Evolutionary conservation across 2,888 invertebrate species (phyloP).

Genomic region (Strigamia maritima): DNA sequence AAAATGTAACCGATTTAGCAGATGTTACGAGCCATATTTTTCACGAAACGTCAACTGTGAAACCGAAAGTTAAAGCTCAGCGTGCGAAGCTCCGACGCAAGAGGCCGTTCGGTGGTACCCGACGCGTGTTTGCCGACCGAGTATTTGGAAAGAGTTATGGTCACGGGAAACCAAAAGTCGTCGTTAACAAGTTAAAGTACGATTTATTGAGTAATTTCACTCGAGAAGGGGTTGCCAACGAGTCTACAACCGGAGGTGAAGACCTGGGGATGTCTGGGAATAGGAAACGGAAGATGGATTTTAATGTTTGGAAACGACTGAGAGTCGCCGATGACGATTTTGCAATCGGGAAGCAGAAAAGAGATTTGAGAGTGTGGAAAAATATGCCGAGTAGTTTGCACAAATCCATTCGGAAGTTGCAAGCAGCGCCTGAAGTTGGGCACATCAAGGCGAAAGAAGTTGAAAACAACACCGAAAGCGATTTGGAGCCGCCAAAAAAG

Average conservation of each 20-base stretch:
- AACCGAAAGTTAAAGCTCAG: neutral
- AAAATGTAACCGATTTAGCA: no score
- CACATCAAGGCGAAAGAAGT: neutral
- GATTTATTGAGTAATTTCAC: neutral
- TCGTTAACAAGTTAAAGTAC: neutral
- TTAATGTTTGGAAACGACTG: no score
- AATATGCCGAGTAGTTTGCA: no score
- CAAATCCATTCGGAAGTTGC: neutral
- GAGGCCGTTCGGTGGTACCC: neutral
- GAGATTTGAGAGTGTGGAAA: neutral
- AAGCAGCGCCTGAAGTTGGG: neutral
- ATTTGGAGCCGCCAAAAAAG: neutral
- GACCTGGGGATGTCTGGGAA: neutral
- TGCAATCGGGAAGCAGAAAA: neutral
- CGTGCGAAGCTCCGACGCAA: neutral
- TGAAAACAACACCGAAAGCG: neutral
- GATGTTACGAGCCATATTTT: no score
- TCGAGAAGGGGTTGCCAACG: neutral
- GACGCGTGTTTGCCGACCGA: neutral
- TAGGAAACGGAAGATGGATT: no score
- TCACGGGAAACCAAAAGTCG: neutral
- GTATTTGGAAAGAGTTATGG: neutral
- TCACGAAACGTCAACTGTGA: neutral
- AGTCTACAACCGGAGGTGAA: neutral
- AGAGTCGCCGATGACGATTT: neutral